Percentiles rank a stretch among this genome's conserved stretches.
These are phyloP conservation scores for Xanthia icteritia DNA, from an alignment of 2,888 invertebrate species.

Conservation along the genomic window DNA sequence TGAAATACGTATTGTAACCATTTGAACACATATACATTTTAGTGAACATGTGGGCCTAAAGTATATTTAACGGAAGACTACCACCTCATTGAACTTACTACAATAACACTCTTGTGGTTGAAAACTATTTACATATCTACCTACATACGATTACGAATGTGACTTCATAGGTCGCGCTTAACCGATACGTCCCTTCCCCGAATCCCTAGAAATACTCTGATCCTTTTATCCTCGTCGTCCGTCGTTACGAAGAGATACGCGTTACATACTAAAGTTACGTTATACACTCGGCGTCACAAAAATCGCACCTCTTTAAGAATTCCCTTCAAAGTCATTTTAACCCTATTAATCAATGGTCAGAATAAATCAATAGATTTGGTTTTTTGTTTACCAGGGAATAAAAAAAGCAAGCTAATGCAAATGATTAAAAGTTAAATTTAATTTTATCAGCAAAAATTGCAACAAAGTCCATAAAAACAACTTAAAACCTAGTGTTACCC, in stretches of 20 bases:
- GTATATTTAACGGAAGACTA: not conserved
- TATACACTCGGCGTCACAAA: too few relatives aligned
- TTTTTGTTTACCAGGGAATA: too few relatives aligned
- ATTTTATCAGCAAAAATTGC: too few relatives aligned
- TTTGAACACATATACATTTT: not conserved
- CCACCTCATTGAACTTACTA: not conserved
- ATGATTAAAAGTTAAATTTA: too few relatives aligned
- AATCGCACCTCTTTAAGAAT: too few relatives aligned
- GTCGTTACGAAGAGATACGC: not conserved
- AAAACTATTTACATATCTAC: not conserved
- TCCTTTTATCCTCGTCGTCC: conserved; percentile 43
- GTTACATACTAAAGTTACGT: not conserved
- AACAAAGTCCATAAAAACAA: too few relatives aligned
- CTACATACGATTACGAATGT: not conserved
- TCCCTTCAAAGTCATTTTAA: too few relatives aligned
- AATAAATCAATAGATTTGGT: too few relatives aligned
- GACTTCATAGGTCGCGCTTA: not conserved
- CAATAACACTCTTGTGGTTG: not conserved
- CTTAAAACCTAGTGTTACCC: too few relatives aligned
- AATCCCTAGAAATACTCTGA: conserved; percentile 49
- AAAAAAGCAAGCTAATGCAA: too few relatives aligned
- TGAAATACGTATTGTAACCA: not conserved
- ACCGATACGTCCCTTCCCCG: conserved; percentile 12
- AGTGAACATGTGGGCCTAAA: not conserved
- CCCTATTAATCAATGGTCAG: too few relatives aligned